Percentiles rank a stretch among this genome's conserved stretches.
These are phyloP conservation scores for Mastacembelus armatus DNA, from an alignment of 2,797 vertebrate species.

Conservation along the genomic window DNA sequence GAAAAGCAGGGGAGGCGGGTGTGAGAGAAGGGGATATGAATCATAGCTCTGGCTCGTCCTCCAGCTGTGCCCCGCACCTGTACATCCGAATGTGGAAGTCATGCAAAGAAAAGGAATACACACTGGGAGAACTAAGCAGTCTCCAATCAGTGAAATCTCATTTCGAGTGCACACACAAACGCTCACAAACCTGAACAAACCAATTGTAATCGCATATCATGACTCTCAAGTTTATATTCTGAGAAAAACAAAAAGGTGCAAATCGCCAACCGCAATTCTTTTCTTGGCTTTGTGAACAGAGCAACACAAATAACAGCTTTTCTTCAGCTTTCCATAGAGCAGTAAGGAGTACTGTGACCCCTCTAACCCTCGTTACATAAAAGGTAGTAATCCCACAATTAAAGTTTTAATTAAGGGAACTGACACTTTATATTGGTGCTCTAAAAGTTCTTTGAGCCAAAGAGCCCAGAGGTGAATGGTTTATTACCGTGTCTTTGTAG, in stretches of 20 bases:
- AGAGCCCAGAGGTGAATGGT: conserved; percentile 80
- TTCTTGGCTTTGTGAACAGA: conserved; percentile 53
- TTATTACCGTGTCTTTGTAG: conserved; percentile 82
- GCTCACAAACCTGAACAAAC: conserved; percentile 19
- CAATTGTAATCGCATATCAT: conserved; percentile 50
- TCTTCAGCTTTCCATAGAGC: conserved; percentile 57
- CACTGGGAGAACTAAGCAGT: conserved; percentile 43
- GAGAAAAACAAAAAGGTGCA: conserved; percentile 67
- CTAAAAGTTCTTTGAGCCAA: conserved; percentile 79
- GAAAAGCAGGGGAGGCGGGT: conserved; percentile 14
- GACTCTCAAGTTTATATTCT: conserved; percentile 72
- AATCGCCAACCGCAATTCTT: conserved; percentile 57
- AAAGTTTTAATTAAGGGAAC: conserved; percentile 87
- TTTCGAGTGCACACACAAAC: conserved; percentile 41
- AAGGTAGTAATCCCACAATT: conserved; percentile 82
- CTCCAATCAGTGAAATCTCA: conserved; percentile 49
- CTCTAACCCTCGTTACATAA: conserved; percentile 77
- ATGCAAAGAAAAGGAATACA: conserved; percentile 56
- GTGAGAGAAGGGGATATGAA: conserved; percentile 65
- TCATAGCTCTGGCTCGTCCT: conserved; percentile 72
- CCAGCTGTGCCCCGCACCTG: conserved; percentile 81
- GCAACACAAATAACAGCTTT: conserved; percentile 75
- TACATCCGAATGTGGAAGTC: conserved; percentile 65
- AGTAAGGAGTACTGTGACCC: conserved; percentile 64
- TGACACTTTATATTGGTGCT: conserved; percentile 83